Percentiles rank a stretch among this genome's conserved stretches.
Conservation (phyloP, 37 sponge, comb jelly and placozoan genomes). For the Beroe ovata region DNA sequence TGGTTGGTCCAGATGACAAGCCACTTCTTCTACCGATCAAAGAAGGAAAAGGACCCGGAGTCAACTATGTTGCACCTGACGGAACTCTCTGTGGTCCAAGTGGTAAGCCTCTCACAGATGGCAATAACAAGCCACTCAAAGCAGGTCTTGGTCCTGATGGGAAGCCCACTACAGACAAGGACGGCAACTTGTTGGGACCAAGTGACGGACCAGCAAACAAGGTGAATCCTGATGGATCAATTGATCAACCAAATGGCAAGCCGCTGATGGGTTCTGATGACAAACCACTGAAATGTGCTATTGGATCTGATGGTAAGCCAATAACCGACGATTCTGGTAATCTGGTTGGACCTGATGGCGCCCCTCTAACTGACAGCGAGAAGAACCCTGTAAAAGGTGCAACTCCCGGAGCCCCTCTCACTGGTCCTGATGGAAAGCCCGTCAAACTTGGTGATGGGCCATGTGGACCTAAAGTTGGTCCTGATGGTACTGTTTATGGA, state of each 20-base stretch:
- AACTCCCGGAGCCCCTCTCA: constrained; percentile 15
- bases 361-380: constrained; percentile 4
- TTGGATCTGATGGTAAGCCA: constrained; percentile 64
- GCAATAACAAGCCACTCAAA: constrained; percentile 43
- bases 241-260: constrained; percentile 34
- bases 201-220: constrained; percentile 17
- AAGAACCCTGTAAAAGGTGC: background rate
- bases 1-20: constrained; percentile 44
- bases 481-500: constrained; percentile 64
- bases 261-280: constrained; percentile 35
- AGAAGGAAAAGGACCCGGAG: constrained; percentile 36
- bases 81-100: constrained; percentile 52
- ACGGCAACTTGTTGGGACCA: constrained; percentile 7
- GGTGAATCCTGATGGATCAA: constrained; percentile 1
- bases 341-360: constrained; percentile 60
- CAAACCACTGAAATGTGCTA: constrained; percentile 50
- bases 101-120: constrained; percentile 36
- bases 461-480: constrained; percentile 62
- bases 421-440: constrained; percentile 61
- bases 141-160: constrained; percentile 65
- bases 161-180: background rate
- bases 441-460: constrained; percentile 65
- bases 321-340: constrained; percentile 15
- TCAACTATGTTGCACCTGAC: constrained; percentile 19
- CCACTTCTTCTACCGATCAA: constrained; percentile 28